Evolutionary conservation across 2,888 invertebrate genomes (phyloP), one percentile per base, ranked within the genome.

Genomic region (Antitype chi): DNA sequence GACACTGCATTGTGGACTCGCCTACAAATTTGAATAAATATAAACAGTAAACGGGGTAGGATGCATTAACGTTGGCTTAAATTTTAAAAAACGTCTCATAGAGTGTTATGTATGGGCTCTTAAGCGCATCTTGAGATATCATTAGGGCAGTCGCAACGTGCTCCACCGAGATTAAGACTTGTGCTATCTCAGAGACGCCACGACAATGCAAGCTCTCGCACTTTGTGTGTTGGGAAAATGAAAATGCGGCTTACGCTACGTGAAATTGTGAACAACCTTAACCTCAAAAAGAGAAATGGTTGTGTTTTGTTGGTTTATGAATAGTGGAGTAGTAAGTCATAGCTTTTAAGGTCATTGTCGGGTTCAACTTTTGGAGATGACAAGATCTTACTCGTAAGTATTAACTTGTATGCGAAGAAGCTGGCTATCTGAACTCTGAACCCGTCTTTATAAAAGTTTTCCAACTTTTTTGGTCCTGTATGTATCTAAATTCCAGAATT

Each of bases 31-130:
- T 95, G 92, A 95, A 96, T 96, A 96, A 95, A 94, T 94, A 96
- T 95, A 95, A 94, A 96, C 95, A 94, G 94, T 94, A 94, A 95
- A 94, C 95, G 93, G 94, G 92, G 93, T 91, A 93, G 93, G 94
- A 95, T 93, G 94, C 96, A 96, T 96, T 96, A 96, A 92, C 90
- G 95, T 94, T 94, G 95, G 91, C 93, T 96, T 96, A 96, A 96
- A 96, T 96, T 96, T 95, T 94, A 95, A 96, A 96, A 96, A 96
- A 96, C 92, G 96, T 96, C 96, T 92, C 96, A 93, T 96, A 95
- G 93, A 96, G 93, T 93, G 95, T 96, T 95, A 96, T 96, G 93
- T 96, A 96, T 96, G 96, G 94, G 93, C 93, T 94, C 94, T 96
- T 96, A 96, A 96, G 94, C 92, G 95, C 92, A 92, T 94, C 95